phyloP scores from a whole-genome alignment of 2,888 invertebrate genomes.

The Fissipunctia ypsillon region DNA sequence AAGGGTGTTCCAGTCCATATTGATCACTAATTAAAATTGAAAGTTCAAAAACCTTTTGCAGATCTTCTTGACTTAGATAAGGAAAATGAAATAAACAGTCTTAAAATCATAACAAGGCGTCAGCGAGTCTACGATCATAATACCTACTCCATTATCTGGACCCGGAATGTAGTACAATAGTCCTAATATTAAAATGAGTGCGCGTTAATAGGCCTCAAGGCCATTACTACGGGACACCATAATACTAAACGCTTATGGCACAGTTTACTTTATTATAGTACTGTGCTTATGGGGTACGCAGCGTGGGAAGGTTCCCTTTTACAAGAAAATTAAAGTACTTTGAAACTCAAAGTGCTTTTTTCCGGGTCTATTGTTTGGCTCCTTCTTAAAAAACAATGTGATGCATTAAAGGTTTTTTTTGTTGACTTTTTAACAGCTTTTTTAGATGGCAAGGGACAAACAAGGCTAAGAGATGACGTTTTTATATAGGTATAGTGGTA shows the following conservation, averaged over 20 bases:
- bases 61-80: background rate
- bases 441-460: background rate
- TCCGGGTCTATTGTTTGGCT: constrained; percentile 29
- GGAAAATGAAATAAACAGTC: background rate
- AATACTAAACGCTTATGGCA: constrained; percentile 47
- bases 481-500: background rate
- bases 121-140: constrained; percentile 7
- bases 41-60: no score
- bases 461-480: background rate
- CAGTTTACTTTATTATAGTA: no score
- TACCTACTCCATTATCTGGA: constrained; percentile 13
- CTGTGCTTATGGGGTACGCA: constrained; percentile 18
- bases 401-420: constrained; percentile 31
- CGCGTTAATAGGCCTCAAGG: constrained; percentile 39
- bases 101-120: constrained; percentile 4
- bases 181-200: constrained; percentile 53
- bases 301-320: constrained; percentile 29
- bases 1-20: background rate
- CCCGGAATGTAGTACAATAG: constrained; percentile 43
- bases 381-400: constrained; percentile 44
- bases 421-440: constrained; percentile 28
- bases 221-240: constrained; percentile 32
- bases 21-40: background rate
- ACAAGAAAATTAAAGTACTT: constrained; percentile 43
- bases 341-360: constrained; percentile 41